phyloP scores from a whole-genome alignment of 2,113 vertebrate genomes.

The Paratilapia polleni region DNA sequence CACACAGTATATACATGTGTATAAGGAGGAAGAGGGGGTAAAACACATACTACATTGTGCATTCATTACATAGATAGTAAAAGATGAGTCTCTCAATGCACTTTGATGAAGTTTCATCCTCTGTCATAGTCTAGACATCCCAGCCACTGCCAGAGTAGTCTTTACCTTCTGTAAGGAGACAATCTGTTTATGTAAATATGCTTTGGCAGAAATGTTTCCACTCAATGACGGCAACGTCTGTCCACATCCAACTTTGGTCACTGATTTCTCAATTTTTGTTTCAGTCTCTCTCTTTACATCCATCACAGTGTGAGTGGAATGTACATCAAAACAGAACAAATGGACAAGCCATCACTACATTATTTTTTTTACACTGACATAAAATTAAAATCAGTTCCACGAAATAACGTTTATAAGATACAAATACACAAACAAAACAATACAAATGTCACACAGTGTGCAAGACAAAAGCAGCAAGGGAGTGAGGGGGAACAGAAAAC shows the following conservation, averaged over 20 bases:
- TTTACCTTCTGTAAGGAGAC: conserved; percentile 68
- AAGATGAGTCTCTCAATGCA: conserved; percentile 22
- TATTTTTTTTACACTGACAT: conserved; percentile 41
- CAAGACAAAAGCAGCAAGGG: conserved; percentile 52
- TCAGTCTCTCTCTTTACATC: background rate
- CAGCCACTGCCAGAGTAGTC: conserved; percentile 62
- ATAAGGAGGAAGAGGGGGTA: conserved; percentile 6
- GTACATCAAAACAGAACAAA: conserved; percentile 16
- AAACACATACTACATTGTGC: conserved; percentile 28
- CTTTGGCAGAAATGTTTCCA: conserved; percentile 62
- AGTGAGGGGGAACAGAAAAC: conserved; percentile 38
- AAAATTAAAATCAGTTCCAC: conserved; percentile 58
- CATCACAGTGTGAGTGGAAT: conserved; percentile 7
- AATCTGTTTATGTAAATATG: conserved; percentile 76
- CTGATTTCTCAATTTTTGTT: conserved; percentile 5
- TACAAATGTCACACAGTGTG: conserved; percentile 78
- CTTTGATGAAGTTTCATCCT: conserved; percentile 67
- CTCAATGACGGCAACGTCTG: background rate
- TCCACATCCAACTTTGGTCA: conserved; percentile 13
- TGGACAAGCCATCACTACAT: conserved; percentile 38
- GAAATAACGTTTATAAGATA: conserved; percentile 58
- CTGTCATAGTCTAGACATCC: conserved; percentile 60
- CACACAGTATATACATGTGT: background rate
- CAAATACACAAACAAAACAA: conserved; percentile 69
- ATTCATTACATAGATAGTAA: conserved; percentile 64